Evolutionary conservation across 2,888 invertebrate genomes (phyloP).

Genomic region (Tenthredo mesomela): DNA sequence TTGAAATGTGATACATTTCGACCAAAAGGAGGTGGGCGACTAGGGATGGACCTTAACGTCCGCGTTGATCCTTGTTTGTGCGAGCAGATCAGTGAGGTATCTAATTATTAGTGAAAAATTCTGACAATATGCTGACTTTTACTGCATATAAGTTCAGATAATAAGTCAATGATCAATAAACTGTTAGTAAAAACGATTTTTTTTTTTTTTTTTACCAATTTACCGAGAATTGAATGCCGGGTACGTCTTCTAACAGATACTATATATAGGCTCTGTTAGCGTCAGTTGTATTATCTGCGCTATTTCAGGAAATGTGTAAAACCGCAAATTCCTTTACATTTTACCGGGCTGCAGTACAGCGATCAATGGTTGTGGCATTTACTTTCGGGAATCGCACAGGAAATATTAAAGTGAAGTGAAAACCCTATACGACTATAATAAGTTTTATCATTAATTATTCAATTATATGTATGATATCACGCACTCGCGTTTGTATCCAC

Average conservation of each 20-base stretch:
- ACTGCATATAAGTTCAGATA: neutral
- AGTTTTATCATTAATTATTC: neutral
- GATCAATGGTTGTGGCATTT: neutral
- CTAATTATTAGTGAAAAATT: neutral
- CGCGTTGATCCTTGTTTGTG: neutral
- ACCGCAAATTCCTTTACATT: neutral
- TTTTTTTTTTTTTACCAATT: neutral
- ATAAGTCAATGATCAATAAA: neutral
- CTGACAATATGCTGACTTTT: neutral
- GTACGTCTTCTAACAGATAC: conserved; percentile 1
- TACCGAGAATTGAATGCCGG: neutral
- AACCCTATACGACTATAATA: neutral
- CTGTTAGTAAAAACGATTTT: too few relatives aligned
- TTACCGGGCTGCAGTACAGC: neutral
- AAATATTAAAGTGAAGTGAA: neutral
- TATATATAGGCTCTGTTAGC: neutral
- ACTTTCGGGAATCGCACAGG: neutral
- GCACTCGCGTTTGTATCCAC: neutral
- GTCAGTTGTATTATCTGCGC: neutral
- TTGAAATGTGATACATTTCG: too few relatives aligned
- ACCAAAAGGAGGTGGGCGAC: too few relatives aligned
- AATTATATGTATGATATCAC: too few relatives aligned
- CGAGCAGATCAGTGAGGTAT: neutral
- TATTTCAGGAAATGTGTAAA: conserved; percentile 3
- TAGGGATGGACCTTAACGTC: too few relatives aligned